phyloP scores from a whole-genome alignment of 2,113 vertebrate genomes.

The Vicugna pacos region DNA sequence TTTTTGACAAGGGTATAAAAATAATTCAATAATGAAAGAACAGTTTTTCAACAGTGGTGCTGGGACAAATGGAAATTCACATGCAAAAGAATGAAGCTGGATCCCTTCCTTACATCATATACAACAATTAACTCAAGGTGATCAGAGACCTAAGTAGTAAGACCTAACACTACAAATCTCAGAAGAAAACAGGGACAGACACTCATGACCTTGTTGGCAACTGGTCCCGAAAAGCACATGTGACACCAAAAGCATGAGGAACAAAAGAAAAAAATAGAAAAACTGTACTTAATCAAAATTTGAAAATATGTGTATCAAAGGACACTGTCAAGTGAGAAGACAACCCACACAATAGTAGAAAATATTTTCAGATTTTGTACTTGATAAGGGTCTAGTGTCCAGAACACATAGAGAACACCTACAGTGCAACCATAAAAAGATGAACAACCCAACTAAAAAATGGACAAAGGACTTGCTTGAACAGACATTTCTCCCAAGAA shows the following conservation, averaged over 20 bases:
- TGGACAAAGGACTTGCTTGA: background rate
- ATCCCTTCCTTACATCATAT: background rate
- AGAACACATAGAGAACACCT: background rate
- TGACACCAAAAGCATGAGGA: background rate
- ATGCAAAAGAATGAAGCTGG: background rate
- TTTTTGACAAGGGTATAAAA: background rate
- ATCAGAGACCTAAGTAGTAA: background rate
- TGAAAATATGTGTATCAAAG: background rate
- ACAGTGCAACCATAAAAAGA: background rate
- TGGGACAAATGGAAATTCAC: background rate
- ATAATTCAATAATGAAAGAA: background rate
- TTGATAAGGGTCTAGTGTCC: background rate
- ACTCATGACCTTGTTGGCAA: background rate
- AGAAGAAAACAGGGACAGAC: background rate
- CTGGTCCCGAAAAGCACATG: background rate
- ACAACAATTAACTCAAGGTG: slow-evolving; percentile 21
- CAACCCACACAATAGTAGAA: background rate
- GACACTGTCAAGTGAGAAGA: background rate
- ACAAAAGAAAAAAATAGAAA: background rate
- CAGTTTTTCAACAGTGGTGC: background rate
- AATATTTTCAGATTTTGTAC: background rate
- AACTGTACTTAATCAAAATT: background rate
- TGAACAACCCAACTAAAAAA: background rate
- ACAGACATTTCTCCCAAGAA: background rate
- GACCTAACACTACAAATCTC: background rate